phyloP scores from a whole-genome alignment of 1,140 invertebrate genomes.

The Mesaphorura yosii region DNA sequence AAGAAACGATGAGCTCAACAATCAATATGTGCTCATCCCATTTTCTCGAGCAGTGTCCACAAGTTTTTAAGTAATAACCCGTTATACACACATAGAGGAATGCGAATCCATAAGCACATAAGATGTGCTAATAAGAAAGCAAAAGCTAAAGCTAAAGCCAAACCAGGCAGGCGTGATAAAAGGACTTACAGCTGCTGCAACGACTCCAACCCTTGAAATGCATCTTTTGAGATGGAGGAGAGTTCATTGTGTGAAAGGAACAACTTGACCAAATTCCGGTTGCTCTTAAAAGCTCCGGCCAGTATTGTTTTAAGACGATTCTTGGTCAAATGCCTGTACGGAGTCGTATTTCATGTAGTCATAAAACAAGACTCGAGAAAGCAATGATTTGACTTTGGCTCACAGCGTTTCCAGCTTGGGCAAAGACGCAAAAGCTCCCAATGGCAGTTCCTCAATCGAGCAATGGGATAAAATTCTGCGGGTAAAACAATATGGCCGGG shows the following conservation, averaged over 20 bases:
- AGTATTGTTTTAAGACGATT: constrained; percentile 22
- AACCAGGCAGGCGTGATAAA: no score
- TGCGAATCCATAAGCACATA: background rate
- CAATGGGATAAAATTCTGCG: constrained; percentile 20
- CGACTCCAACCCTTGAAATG: constrained; percentile 19
- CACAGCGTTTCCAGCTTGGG: constrained; percentile 14
- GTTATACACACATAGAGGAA: no score
- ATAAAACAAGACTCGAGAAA: background rate
- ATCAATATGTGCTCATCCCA: no score
- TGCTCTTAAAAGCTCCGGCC: constrained; percentile 14
- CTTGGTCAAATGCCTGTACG: constrained; percentile 21
- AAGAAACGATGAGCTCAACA: no score
- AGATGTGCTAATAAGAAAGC: background rate
- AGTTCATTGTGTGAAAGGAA: constrained; percentile 25
- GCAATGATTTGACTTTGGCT: constrained; percentile 17
- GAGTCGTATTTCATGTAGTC: background rate
- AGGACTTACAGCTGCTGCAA: constrained; percentile 38
- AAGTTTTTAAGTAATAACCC: no score
- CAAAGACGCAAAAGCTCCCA: constrained; percentile 9
- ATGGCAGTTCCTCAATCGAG: constrained; percentile 9
- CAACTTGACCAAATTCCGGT: constrained; percentile 17
- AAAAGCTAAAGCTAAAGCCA: background rate
- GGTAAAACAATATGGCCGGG: no score
- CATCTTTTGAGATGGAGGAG: constrained; percentile 4
- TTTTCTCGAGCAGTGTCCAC: no score